These are phyloP conservation scores for Hedychridium roseum DNA, from an alignment of 2,888 invertebrate genomes.

Conservation along the genomic window DNA sequence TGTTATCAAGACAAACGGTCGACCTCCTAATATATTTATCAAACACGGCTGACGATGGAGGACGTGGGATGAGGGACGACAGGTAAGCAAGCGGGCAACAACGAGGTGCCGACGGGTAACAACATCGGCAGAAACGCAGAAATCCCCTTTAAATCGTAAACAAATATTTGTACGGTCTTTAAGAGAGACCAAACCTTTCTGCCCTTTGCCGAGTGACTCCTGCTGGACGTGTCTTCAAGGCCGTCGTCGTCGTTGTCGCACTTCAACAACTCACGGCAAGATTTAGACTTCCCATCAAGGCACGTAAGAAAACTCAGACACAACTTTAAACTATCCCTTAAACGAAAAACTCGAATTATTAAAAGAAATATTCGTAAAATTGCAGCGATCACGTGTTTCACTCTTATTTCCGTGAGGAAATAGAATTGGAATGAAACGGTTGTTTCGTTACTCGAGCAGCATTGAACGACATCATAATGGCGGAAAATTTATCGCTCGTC, in stretches of 20 bases:
- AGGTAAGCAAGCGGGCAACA: constrained; percentile 27
- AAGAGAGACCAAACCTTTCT: background rate
- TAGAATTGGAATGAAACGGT: too few relatives aligned
- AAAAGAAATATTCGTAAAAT: too few relatives aligned
- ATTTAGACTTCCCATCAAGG: background rate
- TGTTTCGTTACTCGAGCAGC: too few relatives aligned
- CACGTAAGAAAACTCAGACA: too few relatives aligned
- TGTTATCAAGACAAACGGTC: constrained; percentile 52
- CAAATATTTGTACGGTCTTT: constrained; percentile 51
- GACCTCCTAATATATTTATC: constrained; percentile 56
- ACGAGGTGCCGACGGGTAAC: constrained; percentile 36
- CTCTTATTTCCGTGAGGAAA: too few relatives aligned
- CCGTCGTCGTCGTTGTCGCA: too few relatives aligned
- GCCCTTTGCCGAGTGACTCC: constrained; percentile 1
- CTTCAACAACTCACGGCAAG: background rate
- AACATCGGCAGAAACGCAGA: constrained; percentile 38
- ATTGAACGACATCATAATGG: too few relatives aligned
- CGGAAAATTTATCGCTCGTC: too few relatives aligned
- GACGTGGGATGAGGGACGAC: constrained; percentile 24
- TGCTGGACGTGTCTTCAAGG: constrained; percentile 1
- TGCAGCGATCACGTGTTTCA: too few relatives aligned
- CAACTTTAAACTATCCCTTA: too few relatives aligned
- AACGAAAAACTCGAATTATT: too few relatives aligned
- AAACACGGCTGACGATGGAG: constrained; percentile 49
- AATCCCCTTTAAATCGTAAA: constrained; percentile 55